Conservation (phyloP, 1,140 invertebrate species). For the Scaptomyza hsui region DNA sequence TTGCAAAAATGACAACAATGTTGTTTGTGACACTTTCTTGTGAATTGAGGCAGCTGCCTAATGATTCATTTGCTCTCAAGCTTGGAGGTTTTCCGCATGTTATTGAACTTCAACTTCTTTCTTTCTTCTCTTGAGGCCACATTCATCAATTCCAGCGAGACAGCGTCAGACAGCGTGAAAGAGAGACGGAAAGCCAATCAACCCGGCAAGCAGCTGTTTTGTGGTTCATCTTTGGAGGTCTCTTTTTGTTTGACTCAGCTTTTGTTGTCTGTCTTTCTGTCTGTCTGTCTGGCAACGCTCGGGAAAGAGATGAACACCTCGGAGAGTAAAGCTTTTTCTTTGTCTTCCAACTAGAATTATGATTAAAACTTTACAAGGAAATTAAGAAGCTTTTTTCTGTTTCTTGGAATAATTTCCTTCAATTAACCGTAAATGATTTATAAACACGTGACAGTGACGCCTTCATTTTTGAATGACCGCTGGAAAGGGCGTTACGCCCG, state of each 20-base stretch:
- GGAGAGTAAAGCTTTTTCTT: background rate
- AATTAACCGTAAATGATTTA: conserved; percentile 28
- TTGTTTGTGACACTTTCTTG: conserved; percentile 13
- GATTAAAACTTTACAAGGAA: no score
- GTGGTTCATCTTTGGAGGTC: conserved; percentile 10
- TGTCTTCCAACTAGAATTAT: no score
- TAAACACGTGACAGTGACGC: background rate
- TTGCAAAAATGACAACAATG: conserved; percentile 1
- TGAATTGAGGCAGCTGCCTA: background rate
- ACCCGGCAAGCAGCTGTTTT: conserved; percentile 9
- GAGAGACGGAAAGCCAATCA: conserved; percentile 1
- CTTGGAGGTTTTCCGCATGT: conserved; percentile 14
- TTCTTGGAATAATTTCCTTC: no score
- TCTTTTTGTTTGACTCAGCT: conserved; percentile 6
- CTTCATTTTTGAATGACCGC: conserved; percentile 13
- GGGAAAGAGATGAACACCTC: background rate
- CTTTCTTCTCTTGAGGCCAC: conserved; percentile 4
- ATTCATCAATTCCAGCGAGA: conserved; percentile 2
- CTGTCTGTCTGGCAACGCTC: background rate
- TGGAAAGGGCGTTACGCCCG: conserved; percentile 24
- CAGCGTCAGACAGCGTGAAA: background rate
- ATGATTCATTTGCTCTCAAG: conserved; percentile 9
- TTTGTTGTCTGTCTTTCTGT: conserved; percentile 10
- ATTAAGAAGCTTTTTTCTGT: no score
- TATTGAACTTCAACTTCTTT: conserved; percentile 33